A percentile compares a stretch with the other conserved stretches of the same genome.
Evolutionary conservation across 2,113 vertebrate species (phyloP).

Genomic region (Meles meles): DNA sequence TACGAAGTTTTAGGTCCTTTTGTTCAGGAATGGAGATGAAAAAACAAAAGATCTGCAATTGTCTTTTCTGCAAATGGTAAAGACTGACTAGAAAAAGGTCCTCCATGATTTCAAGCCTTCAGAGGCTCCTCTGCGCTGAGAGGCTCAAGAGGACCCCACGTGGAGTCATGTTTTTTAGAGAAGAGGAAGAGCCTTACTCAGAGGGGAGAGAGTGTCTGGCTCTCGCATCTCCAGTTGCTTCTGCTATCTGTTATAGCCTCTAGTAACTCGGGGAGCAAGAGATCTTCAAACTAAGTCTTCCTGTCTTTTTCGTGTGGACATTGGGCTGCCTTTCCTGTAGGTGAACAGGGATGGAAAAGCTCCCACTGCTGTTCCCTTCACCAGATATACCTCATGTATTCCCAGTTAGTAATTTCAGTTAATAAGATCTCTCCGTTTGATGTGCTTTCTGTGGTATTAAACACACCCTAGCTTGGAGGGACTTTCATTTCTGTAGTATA

Average conservation of each 20-base stretch:
- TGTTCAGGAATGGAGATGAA: neutral
- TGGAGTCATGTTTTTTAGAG: neutral
- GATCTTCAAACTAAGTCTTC: neutral
- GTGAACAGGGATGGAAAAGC: rapidly evolving
- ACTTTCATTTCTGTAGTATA: neutral
- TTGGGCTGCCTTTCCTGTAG: neutral
- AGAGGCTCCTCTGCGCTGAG: rapidly evolving
- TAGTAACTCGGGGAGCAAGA: neutral
- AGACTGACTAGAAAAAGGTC: neutral
- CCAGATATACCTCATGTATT: neutral
- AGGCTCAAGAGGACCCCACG: neutral
- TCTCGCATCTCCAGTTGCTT: neutral
- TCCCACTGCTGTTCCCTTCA: neutral
- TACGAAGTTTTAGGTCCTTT: neutral
- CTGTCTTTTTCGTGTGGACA: neutral
- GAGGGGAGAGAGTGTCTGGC: no score
- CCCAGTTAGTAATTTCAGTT: neutral
- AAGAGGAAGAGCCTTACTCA: neutral
- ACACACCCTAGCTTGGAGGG: neutral
- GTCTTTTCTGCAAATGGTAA: neutral
- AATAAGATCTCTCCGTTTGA: neutral
- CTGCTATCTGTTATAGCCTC: neutral
- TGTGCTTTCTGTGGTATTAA: neutral
- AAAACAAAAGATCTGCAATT: neutral
- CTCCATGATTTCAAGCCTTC: neutral